Evolutionary conservation across 2,797 vertebrate species (phyloP), one percentile per base, ranked within the genome.

Genomic region (Holocentrus rufus): DNA sequence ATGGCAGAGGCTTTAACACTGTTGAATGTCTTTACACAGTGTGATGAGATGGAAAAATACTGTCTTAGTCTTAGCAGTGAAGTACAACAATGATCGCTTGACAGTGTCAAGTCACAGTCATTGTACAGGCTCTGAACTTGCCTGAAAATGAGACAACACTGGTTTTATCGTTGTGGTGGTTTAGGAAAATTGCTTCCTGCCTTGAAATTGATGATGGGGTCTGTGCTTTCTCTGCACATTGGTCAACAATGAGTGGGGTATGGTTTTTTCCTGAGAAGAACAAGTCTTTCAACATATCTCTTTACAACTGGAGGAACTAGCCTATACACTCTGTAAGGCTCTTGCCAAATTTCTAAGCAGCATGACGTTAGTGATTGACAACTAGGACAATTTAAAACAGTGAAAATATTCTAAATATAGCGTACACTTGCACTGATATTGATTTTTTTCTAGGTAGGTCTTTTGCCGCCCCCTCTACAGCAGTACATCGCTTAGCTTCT

Each of bases 111-210:
- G n/a, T n/a, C n/a, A 4, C 1, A 23, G 39, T 31, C 18, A 65
- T 42, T 47, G 8, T 20, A 20, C 47, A 44, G 57, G 69, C 62
- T 34, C 47, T 80, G 55, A 74, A 57, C 1, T 23, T 60, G 25
- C n/a, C 49, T 59, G 7, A 71, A 69, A 49, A 30, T 8, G 15
- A n/a, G 17, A 53, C 1, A 60, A 59, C 46, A 36, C 9, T 50
- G 47, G 17, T 57, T 57, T 30, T 13, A 72, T 56, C 18, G 46
- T 58, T 10, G 46, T 66, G 59, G 54, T 46, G 22, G 65, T 88
- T 88, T 79, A 34, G 69, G 1, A 61, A 79, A 82, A 81, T 66
- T 8, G 3, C 72, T 83, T 90, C 85, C 80, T 85, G 49, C 10
- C 36, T 46, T 8, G 44, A 56, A 77, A 74, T 55, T 77, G 71